A percentile compares a stretch with the other conserved stretches of the same genome.
phyloP scores from a whole-genome alignment of 2,888 invertebrate genomes.

The Trichacis sp. region DNA sequence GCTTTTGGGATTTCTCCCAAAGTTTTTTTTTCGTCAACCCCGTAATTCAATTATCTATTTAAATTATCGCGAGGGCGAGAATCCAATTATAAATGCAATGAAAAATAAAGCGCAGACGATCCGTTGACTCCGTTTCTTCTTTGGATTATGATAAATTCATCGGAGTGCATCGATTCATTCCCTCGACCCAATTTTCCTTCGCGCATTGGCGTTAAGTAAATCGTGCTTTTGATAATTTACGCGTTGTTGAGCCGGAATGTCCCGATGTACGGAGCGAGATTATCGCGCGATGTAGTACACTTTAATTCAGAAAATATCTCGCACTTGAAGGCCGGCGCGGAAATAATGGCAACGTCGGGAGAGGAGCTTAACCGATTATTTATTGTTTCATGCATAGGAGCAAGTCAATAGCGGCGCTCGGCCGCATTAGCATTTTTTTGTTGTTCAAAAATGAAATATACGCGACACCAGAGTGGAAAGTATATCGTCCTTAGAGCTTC shows the following conservation, averaged over 20 bases:
- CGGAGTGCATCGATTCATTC: not conserved
- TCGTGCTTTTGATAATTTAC: slow-evolving; percentile 5
- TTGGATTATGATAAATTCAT: not conserved
- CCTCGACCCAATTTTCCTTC: slow-evolving; percentile 3
- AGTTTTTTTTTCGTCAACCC: no score
- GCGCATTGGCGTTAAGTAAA: not conserved
- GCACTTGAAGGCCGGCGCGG: slow-evolving; percentile 52
- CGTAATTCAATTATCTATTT: not conserved
- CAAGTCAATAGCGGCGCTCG: slow-evolving; percentile 57
- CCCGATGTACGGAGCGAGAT: slow-evolving; percentile 18
- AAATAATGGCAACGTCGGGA: slow-evolving; percentile 55
- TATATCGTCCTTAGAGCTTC: slow-evolving; percentile 46
- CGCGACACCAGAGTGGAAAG: slow-evolving; percentile 54
- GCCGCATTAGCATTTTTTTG: slow-evolving; percentile 68
- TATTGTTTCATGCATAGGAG: slow-evolving; percentile 62
- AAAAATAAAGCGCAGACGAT: not conserved
- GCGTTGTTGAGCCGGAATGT: not conserved
- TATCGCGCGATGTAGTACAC: slow-evolving; percentile 27
- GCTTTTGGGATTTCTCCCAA: not conserved
- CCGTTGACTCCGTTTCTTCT: not conserved
- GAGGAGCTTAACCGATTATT: slow-evolving; percentile 61
- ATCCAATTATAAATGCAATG: not conserved
- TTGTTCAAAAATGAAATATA: slow-evolving; percentile 70
- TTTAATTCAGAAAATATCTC: slow-evolving; percentile 40
- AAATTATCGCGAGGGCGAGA: not conserved